These are phyloP conservation scores for Drosophila prostipennis DNA, from an alignment of 2,888 invertebrate genomes.

Conservation along the genomic window DNA sequence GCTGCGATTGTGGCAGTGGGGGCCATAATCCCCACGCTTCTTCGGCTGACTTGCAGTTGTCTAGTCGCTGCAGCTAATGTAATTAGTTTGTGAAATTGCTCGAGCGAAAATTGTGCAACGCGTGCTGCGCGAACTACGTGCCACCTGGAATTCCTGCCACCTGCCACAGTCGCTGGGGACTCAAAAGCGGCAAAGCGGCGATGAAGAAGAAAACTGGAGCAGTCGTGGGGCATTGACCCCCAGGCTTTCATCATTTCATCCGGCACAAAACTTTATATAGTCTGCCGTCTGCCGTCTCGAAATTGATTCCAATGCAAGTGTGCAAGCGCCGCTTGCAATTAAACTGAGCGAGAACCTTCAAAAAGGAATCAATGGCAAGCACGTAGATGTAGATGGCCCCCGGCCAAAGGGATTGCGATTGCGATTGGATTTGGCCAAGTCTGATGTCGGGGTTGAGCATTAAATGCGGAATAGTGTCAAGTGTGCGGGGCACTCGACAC, in stretches of 20 bases:
- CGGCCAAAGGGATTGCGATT: conserved; percentile 2
- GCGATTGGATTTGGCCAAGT: background rate
- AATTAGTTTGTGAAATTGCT: conserved; percentile 59
- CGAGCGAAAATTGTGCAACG: conserved; percentile 41
- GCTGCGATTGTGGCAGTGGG: background rate
- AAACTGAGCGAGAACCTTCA: conserved; percentile 37
- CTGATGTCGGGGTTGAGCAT: background rate
- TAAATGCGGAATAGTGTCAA: conserved; percentile 36
- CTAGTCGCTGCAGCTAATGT: conserved; percentile 47
- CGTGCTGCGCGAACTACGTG: conserved; percentile 12
- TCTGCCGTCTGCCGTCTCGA: background rate
- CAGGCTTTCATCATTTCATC: conserved; percentile 13
- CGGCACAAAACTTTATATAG: conserved; percentile 6
- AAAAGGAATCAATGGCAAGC: conserved; percentile 28
- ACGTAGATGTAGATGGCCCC: conserved; percentile 19
- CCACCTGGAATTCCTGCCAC: conserved; percentile 3
- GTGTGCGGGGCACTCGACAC: conserved; percentile 16
- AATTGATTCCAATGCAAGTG: conserved; percentile 9
- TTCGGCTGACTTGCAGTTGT: conserved; percentile 41
- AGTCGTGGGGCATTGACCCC: conserved; percentile 16
- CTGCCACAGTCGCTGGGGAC: conserved; percentile 1
- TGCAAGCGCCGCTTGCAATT: conserved; percentile 11
- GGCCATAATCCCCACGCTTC: conserved; percentile 2
- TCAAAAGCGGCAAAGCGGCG: background rate
- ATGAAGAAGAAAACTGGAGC: conserved; percentile 9